These are phyloP conservation scores for Emesis russula DNA, from an alignment of 2,888 invertebrate genomes.

Conservation along the genomic window DNA sequence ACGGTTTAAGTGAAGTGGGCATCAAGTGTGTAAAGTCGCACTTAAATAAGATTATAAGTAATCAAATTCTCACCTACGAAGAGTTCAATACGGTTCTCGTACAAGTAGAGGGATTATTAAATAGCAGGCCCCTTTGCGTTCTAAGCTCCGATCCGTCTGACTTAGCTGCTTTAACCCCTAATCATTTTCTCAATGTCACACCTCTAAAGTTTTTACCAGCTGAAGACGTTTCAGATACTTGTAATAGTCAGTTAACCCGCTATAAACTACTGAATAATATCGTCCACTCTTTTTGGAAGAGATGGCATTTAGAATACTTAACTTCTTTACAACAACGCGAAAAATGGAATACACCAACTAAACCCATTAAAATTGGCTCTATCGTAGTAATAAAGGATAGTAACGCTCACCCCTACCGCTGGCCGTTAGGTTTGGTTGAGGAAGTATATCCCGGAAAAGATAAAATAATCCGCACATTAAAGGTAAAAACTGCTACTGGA, in stretches of 20 bases:
- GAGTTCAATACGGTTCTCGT: conserved; percentile 48
- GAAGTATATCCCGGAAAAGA: neutral
- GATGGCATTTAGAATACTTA: conserved; percentile 47
- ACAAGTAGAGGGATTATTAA: conserved; percentile 19
- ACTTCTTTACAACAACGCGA: conserved; percentile 55
- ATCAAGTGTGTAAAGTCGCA: conserved; percentile 54
- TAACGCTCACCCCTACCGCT: neutral
- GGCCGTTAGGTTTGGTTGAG: neutral
- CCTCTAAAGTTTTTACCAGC: neutral
- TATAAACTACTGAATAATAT: too few relatives aligned
- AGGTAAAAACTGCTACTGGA: neutral
- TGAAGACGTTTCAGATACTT: neutral
- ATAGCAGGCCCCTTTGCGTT: conserved; percentile 14
- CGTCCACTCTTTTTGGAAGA: too few relatives aligned
- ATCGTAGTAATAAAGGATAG: conserved; percentile 44
- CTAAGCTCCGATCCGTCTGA: conserved; percentile 26
- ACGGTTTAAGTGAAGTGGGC: conserved; percentile 58
- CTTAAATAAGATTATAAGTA: conserved; percentile 41
- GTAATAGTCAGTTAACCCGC: too few relatives aligned
- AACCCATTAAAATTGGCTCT: conserved; percentile 40
- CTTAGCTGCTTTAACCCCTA: conserved; percentile 22
- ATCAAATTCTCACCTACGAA: conserved; percentile 54
- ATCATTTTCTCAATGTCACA: conserved; percentile 1
- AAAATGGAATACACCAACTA: conserved; percentile 59
- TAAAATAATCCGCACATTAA: neutral